These are phyloP conservation scores for Poeciliopsis presidionis DNA, from an alignment of 2,797 vertebrate species.

Conservation along the genomic window DNA sequence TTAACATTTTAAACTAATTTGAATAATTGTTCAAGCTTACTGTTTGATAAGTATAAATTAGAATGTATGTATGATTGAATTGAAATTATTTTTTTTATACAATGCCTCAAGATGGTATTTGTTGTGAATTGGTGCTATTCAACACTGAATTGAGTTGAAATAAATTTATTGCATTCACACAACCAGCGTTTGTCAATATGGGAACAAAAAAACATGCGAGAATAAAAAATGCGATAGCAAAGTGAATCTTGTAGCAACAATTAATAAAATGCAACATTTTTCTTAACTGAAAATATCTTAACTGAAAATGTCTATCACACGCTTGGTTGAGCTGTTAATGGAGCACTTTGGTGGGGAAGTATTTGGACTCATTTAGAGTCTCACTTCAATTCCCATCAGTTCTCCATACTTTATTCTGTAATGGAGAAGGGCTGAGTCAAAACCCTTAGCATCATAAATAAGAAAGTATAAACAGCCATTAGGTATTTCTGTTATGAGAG, in stretches of 20 bases:
- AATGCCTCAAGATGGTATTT: too few species aligned
- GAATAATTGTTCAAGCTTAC: too few species aligned
- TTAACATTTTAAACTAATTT: too few species aligned
- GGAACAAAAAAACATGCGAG: background rate
- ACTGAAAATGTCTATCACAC: background rate
- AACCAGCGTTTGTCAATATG: background rate
- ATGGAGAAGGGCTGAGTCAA: conserved; percentile 51
- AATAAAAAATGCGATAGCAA: too few species aligned
- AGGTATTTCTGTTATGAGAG: conserved; percentile 48
- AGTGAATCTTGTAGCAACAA: background rate
- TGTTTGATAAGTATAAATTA: too few species aligned
- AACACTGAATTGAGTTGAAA: too few species aligned
- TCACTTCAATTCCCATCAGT: conserved; percentile 51
- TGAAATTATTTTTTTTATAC: too few species aligned
- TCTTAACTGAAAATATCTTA: background rate
- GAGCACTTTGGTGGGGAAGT: background rate
- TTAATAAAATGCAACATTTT: background rate
- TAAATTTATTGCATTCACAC: background rate
- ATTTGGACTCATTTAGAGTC: conserved; percentile 24
- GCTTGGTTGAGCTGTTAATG: background rate
- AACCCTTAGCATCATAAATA: conserved; percentile 57
- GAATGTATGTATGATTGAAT: too few species aligned
- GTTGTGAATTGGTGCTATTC: too few species aligned
- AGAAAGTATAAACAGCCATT: conserved; percentile 70
- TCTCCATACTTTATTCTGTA: conserved; percentile 18